These are phyloP conservation scores for Pica pica DNA, from an alignment of 2,113 vertebrate genomes.

Conservation along the genomic window DNA sequence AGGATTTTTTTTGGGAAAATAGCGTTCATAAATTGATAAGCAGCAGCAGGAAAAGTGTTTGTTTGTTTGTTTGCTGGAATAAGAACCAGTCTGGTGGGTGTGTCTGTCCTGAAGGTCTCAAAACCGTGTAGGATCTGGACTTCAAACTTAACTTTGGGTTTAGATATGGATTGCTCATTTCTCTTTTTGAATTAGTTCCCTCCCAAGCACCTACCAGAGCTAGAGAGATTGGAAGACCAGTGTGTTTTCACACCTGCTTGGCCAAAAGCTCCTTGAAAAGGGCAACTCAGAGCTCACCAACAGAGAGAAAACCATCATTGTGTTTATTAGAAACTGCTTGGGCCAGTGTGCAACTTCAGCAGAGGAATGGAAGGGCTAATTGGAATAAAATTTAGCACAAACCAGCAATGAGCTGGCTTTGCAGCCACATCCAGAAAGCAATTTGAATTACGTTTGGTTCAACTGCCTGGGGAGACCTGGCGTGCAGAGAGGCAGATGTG, in stretches of 20 bases:
- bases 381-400: not conserved
- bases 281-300: not conserved
- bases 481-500: not conserved
- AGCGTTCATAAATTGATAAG: not conserved
- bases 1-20: not conserved
- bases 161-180: not conserved
- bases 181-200: not conserved
- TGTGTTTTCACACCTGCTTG: not conserved
- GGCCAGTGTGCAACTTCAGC: not conserved
- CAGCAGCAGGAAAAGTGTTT: not conserved
- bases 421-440: fast-evolving
- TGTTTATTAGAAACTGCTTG: not conserved
- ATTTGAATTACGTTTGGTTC: not conserved
- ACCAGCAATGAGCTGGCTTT: not conserved
- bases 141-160: not conserved
- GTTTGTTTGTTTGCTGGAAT: not conserved
- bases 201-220: not conserved
- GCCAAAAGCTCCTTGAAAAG: not conserved
- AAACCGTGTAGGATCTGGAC: not conserved
- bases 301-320: not conserved
- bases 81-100: not conserved
- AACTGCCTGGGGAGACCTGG: not conserved
- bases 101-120: not conserved
- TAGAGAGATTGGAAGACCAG: not conserved
- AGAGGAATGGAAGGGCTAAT: not conserved